Conservation (phyloP, 2,797 vertebrate genomes). For the Astyanax mexicanus region DNA sequence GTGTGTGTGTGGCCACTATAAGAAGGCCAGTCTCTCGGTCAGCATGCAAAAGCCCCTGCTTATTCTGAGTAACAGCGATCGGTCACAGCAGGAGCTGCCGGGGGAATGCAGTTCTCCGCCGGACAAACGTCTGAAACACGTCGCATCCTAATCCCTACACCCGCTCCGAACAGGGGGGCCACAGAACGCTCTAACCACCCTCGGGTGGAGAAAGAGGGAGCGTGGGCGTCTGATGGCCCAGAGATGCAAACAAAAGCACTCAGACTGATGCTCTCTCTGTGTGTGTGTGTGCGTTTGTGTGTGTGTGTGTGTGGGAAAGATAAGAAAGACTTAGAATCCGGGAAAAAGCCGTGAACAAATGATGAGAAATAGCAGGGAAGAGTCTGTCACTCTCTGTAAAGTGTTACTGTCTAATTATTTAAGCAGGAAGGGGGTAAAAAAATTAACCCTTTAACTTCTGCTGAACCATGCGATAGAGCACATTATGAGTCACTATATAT, state of each 20-base stretch:
- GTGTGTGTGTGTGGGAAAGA: conserved; percentile 13
- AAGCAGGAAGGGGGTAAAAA: conserved; percentile 26
- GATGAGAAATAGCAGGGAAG: conserved; percentile 36
- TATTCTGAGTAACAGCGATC: background rate
- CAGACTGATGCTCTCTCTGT: background rate
- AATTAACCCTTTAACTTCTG: too few relatives aligned
- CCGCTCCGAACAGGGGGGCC: background rate
- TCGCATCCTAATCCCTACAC: background rate
- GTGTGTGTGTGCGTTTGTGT: background rate
- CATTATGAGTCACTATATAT: too few relatives aligned
- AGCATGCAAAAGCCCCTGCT: background rate
- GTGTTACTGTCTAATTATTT: conserved; percentile 34
- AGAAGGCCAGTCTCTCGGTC: background rate
- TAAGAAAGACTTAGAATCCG: conserved; percentile 11
- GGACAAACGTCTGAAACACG: background rate
- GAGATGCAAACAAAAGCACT: conserved; percentile 9
- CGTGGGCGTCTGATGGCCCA: background rate
- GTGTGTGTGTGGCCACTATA: background rate
- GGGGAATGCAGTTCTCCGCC: background rate
- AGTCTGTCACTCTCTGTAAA: conserved; percentile 34
- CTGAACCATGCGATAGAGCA: too few relatives aligned
- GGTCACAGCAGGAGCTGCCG: background rate
- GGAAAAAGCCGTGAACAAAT: conserved; percentile 32
- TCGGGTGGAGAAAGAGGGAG: background rate
- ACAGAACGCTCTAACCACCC: background rate